Conservation (phyloP, 2,797 vertebrate genomes). For the Argyrosomus regius region DNA sequence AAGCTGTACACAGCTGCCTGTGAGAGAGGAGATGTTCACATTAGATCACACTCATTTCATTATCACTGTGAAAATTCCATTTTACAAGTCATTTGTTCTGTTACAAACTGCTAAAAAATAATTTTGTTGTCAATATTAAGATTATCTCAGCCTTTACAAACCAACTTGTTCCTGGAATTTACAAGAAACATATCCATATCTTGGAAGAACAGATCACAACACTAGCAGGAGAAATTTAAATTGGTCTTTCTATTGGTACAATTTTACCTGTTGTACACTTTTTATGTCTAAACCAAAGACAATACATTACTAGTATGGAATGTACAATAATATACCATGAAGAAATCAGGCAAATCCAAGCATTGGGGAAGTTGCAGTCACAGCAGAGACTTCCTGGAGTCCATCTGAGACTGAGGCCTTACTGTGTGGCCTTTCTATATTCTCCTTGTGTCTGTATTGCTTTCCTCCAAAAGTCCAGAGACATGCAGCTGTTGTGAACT, state of each 20-base stretch:
- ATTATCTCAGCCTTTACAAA: background rate
- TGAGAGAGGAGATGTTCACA: conserved; percentile 9
- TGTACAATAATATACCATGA: background rate
- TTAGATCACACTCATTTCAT: conserved; percentile 21
- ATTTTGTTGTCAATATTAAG: background rate
- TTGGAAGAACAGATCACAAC: background rate
- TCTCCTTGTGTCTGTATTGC: too few species aligned
- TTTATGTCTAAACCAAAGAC: too few species aligned
- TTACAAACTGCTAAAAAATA: background rate
- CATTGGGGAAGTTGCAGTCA: background rate
- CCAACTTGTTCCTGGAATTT: background rate
- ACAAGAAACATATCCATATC: background rate
- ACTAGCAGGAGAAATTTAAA: background rate
- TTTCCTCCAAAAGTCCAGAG: too few species aligned
- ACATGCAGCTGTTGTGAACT: too few species aligned
- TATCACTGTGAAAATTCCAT: conserved; percentile 7
- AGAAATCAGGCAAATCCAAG: background rate
- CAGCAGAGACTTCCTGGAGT: too few species aligned
- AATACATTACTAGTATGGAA: too few species aligned
- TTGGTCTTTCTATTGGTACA: background rate
- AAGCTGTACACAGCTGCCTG: conserved; percentile 6
- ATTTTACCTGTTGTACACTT: background rate
- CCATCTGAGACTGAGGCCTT: too few species aligned
- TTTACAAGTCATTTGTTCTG: conserved; percentile 18
- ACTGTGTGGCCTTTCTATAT: too few species aligned